Evolutionary conservation across 2,888 invertebrate species (phyloP), one percentile per base, ranked within the genome.

Genomic region (Bimastos eiseni): DNA sequence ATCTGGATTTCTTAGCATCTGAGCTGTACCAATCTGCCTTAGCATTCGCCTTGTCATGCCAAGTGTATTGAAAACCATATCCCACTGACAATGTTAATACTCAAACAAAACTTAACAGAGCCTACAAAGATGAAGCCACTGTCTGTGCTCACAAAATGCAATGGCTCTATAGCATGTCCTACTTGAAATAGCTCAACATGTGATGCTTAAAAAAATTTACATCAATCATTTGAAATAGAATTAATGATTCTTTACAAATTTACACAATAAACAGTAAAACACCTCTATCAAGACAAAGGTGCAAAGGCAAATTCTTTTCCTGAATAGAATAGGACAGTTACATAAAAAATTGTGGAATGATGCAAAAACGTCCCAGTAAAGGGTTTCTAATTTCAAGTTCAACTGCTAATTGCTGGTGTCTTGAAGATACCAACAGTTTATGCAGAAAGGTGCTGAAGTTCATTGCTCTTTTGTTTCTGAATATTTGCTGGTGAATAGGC

Each of bases 281-380:
- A 70, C 70, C 70, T 70, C 70, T 13, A 70, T 70, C 11, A 11
- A 30, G 30, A 55, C 24, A 55, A 13, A 3, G 5, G 11, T n/a
- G 17, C 70, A 70, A n/a, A 1, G 17, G 17, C 13, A 70, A n/a
- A 70, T n/a, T n/a, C 11, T 70, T 70, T 49, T 70, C 13, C 30
- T 30, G 70, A n/a, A 70, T 70, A 70, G n/a, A n/a, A 70, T n/a
- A 70, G 70, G 70, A 70, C 70, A 70, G 70, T n/a, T n/a, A 70
- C n/a, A 70, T n/a, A n/a, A n/a, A n/a, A n/a, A n/a, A n/a, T n/a
- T n/a, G 30, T 70, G 70, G 70, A 70, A 70, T 70, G 70, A n/a
- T 70, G 70, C n/a, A 70, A 70, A 70, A 70, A 30, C 17, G 13
- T n/a, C 24, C 55, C 55, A 55, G 30, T 55, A 55, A 55, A 44